Conservation (phyloP, 2,888 invertebrate species). For the Pammene aurita region DNA sequence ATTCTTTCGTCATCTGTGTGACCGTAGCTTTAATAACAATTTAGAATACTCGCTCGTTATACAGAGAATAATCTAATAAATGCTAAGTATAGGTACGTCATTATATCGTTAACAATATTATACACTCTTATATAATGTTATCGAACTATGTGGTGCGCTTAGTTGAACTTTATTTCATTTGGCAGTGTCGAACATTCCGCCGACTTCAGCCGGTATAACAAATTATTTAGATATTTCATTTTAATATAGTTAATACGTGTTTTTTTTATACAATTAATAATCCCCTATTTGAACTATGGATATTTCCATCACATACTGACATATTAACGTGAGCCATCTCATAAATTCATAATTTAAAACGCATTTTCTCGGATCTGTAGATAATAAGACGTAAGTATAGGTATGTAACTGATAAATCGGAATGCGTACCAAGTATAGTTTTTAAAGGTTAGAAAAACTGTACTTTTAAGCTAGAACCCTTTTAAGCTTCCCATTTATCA, state of each 20-base stretch:
- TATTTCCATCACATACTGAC: not conserved
- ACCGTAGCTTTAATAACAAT: constrained; percentile 6
- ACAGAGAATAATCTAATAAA: not conserved
- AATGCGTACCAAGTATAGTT: not conserved
- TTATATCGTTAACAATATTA: constrained; percentile 14
- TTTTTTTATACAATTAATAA: too few species aligned
- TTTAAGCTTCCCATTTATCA: too few species aligned
- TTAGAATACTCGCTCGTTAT: constrained; percentile 9
- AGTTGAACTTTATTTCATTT: constrained; percentile 27
- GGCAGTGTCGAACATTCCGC: constrained; percentile 28
- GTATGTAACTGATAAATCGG: not conserved
- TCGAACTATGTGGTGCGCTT: constrained; percentile 25
- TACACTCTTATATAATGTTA: constrained; percentile 14
- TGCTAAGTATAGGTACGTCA: not conserved
- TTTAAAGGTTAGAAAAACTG: not conserved
- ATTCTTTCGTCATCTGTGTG: not conserved
- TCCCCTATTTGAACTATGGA: constrained; percentile 20
- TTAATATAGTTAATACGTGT: not conserved
- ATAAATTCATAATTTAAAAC: too few species aligned
- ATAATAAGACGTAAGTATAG: too few species aligned
- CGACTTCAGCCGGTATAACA: constrained; percentile 18
- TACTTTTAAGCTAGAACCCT: too few species aligned
- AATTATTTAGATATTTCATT: constrained; percentile 10
- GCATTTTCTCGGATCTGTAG: too few species aligned
- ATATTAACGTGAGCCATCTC: not conserved